phyloP scores from a whole-genome alignment of 2,113 vertebrate genomes.

The Seriola quinqueradiata region DNA sequence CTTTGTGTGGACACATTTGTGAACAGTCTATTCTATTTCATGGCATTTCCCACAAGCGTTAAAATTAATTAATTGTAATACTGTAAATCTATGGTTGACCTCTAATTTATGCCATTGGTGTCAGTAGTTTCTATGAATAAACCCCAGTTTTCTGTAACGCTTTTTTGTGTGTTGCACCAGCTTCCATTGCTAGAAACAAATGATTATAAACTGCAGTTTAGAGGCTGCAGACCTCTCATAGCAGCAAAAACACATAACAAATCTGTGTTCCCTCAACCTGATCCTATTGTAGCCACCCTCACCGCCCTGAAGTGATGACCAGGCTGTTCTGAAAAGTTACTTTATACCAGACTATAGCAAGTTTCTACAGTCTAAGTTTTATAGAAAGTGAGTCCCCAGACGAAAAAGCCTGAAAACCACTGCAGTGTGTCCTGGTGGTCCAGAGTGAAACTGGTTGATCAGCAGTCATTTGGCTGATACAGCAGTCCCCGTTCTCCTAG shows the following conservation, averaged over 20 bases:
- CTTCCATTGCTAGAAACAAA: not conserved
- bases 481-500: conserved; percentile 38
- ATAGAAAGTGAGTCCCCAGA: not conserved
- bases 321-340: conserved; percentile 41
- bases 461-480: conserved; percentile 59
- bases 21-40: too few species aligned
- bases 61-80: too few species aligned
- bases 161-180: not conserved
- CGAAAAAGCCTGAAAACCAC: not conserved
- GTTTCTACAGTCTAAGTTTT: conserved; percentile 23
- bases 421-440: conserved; percentile 27
- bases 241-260: too few species aligned
- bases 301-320: conserved; percentile 14
- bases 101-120: too few species aligned
- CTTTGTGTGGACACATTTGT: not conserved
- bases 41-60: too few species aligned
- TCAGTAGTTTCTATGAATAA: too few species aligned
- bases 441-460: conserved; percentile 51
- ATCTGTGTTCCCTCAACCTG: not conserved
- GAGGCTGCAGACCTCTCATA: not conserved
- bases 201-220: not conserved
- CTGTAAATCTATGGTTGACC: too few species aligned
- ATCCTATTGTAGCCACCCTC: not conserved
- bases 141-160: too few species aligned
- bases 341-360: conserved; percentile 7